Conservation (phyloP, 2,113 vertebrate genomes). For the Ia io region DNA sequence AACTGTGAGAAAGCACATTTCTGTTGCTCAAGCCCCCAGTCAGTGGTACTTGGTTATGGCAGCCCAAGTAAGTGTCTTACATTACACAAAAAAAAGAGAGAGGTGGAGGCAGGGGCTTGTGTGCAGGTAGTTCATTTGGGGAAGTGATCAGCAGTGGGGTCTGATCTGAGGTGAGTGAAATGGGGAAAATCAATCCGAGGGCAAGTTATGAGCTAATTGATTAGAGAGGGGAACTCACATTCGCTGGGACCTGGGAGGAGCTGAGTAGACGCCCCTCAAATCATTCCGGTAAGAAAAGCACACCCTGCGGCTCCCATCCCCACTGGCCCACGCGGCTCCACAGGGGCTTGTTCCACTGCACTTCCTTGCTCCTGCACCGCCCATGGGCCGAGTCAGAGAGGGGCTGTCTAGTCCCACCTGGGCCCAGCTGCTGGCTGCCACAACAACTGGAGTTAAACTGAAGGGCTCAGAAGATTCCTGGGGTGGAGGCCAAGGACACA, state of each 20-base stretch:
- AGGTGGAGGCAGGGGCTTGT: neutral
- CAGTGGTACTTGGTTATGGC: neutral
- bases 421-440: neutral
- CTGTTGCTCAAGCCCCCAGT: neutral
- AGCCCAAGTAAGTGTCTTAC: neutral
- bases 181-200: conserved; percentile 65
- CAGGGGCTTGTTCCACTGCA: neutral
- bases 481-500: neutral
- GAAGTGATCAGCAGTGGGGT: neutral
- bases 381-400: neutral
- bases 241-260: conserved; percentile 67
- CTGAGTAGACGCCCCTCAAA: conserved; percentile 37
- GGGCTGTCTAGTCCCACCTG: conserved; percentile 53
- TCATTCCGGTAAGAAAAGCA: neutral
- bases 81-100: neutral
- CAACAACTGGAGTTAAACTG: neutral
- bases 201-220: conserved; percentile 71
- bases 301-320: neutral
- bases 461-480: conserved; percentile 52
- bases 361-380: fast-evolving
- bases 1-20: neutral
- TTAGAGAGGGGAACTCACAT: neutral
- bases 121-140: neutral
- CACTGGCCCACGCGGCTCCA: neutral
- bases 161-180: neutral